Conservation (phyloP, 2,113 vertebrate genomes). For the Cyphomyrus discorhynchus region DNA sequence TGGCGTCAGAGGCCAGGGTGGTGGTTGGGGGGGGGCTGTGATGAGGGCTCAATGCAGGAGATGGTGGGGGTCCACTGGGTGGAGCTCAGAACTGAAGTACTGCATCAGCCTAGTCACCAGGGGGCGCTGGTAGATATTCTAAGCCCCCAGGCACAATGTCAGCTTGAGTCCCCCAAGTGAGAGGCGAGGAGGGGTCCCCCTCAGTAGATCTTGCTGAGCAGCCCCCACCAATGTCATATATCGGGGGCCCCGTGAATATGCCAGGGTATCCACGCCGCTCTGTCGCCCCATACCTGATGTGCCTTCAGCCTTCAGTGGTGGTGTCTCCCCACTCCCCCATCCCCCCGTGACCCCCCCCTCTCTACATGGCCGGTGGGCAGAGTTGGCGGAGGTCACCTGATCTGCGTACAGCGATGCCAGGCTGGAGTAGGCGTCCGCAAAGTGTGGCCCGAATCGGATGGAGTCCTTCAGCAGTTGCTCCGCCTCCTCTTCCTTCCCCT, state of each 20-base stretch:
- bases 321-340: background rate
- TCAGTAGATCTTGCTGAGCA: background rate
- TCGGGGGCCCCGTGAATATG: background rate
- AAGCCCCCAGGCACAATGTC: background rate
- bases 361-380: background rate
- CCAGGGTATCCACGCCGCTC: background rate
- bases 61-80: background rate
- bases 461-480: constrained; percentile 73
- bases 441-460: constrained; percentile 77
- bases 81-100: background rate
- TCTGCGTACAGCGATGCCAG: constrained; percentile 85
- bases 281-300: background rate
- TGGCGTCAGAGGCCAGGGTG: background rate
- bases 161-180: background rate
- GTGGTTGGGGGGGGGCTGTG: background rate
- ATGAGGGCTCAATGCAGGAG: background rate
- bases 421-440: constrained; percentile 90
- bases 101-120: background rate
- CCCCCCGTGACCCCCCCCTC: background rate
- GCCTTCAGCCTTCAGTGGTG: background rate
- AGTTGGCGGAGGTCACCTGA: constrained; percentile 63
- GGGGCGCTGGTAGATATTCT: background rate
- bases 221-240: background rate
- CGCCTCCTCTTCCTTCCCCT: constrained; percentile 77
- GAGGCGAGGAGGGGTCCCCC: background rate